Evolutionary conservation across 2,888 invertebrate species (phyloP).

Genomic region (Phalangium opilio): DNA sequence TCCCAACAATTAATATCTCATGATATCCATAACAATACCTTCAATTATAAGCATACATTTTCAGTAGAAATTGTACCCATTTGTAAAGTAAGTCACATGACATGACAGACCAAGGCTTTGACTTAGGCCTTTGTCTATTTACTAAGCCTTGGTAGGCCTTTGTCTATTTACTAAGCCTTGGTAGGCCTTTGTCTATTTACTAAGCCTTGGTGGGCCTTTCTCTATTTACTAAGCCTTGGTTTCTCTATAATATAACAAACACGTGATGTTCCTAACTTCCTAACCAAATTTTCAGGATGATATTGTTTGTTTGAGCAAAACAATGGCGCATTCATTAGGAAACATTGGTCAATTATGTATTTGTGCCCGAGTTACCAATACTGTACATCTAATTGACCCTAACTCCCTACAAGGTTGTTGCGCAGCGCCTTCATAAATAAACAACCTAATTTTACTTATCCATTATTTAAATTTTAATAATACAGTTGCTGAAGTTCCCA

Average conservation of each 20-base stretch:
- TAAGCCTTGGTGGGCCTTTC: too few relatives aligned
- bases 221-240: too few relatives aligned
- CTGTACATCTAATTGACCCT: conserved; percentile 86
- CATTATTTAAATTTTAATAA: too few relatives aligned
- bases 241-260: too few relatives aligned
- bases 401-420: conserved; percentile 25
- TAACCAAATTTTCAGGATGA: conserved; percentile 33
- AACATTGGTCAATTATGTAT: conserved; percentile 68
- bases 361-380: conserved; percentile 71
- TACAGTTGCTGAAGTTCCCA: conserved; percentile 65
- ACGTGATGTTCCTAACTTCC: too few relatives aligned
- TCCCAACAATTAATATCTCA: conserved; percentile 93
- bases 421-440: too few relatives aligned
- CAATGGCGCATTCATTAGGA: conserved; percentile 63
- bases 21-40: conserved; percentile 89
- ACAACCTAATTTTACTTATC: too few relatives aligned
- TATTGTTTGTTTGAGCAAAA: conserved; percentile 72
- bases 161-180: too few relatives aligned
- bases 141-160: too few relatives aligned
- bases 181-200: too few relatives aligned
- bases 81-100: conserved; percentile 86
- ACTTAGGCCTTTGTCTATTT: conserved; percentile 1
- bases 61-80: conserved; percentile 91
- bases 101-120: too few relatives aligned
- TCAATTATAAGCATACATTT: conserved; percentile 84